These are phyloP conservation scores for Intoshia linei DNA, from an alignment of 1,140 invertebrate species.

Conservation along the genomic window DNA sequence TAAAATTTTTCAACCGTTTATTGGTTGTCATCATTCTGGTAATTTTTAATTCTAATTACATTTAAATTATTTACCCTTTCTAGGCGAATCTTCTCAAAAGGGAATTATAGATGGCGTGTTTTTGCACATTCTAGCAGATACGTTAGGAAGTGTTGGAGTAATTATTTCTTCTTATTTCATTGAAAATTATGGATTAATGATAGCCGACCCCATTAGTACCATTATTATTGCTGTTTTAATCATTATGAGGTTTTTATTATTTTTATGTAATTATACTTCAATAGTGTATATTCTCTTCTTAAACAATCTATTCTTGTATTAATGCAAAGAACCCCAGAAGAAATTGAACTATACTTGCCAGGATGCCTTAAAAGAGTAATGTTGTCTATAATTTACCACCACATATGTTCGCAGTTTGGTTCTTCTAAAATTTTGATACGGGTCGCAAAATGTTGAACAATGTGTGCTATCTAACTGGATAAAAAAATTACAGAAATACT, in stretches of 20 bases:
- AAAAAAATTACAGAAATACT: too few species aligned
- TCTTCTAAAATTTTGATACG: too few species aligned
- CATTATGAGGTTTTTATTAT: too few species aligned
- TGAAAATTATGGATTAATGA: constrained; percentile 28
- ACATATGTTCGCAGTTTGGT: not conserved
- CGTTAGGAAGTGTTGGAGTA: constrained; percentile 30
- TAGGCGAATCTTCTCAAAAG: too few species aligned
- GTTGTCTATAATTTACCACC: not conserved
- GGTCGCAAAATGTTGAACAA: too few species aligned
- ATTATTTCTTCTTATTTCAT: constrained; percentile 31
- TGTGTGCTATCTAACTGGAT: too few species aligned
- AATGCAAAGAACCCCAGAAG: constrained; percentile 16
- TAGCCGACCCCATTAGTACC: constrained; percentile 33
- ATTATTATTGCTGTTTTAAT: constrained; percentile 30
- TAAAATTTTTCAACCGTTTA: not conserved
- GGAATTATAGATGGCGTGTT: too few species aligned
- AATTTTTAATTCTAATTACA: constrained; percentile 7
- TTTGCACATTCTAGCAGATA: constrained; percentile 32
- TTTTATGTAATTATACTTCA: too few species aligned
- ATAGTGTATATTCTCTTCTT: constrained; percentile 28
- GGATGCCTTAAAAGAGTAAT: constrained; percentile 49
- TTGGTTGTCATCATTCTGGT: not conserved
- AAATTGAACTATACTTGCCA: constrained; percentile 39
- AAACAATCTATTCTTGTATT: constrained; percentile 26
- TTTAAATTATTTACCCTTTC: constrained; percentile 5